phyloP scores from a whole-genome alignment of 2,113 vertebrate genomes.

The Merops nubicus region DNA sequence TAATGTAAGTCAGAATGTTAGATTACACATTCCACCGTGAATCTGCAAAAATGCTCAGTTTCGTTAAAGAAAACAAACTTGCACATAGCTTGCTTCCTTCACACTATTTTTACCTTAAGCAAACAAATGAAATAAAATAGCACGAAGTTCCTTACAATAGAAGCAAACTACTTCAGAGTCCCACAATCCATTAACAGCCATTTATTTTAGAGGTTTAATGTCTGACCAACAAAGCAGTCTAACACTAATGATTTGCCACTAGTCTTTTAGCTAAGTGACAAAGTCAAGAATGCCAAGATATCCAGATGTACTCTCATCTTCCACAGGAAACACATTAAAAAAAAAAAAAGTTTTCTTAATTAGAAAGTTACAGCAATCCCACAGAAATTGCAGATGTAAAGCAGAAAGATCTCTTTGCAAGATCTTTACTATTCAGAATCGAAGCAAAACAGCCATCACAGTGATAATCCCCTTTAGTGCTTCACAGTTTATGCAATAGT shows the following conservation, averaged over 20 bases:
- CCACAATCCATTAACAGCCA: background rate
- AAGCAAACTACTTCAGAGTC: background rate
- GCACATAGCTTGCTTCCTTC: background rate
- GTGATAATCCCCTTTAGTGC: slow-evolving; percentile 67
- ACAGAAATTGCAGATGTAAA: background rate
- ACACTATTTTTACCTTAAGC: background rate
- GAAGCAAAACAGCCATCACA: slow-evolving; percentile 59
- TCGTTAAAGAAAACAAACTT: background rate
- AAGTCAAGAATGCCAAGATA: background rate
- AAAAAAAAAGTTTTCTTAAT: background rate
- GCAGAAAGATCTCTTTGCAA: background rate
- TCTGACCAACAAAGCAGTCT: background rate
- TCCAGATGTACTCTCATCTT: rapidly evolving
- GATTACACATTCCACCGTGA: background rate
- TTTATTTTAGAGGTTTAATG: background rate
- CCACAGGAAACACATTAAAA: background rate
- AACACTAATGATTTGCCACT: background rate
- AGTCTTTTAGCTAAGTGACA: background rate
- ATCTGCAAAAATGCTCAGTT: background rate
- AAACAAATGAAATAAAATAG: background rate
- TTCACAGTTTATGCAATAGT: slow-evolving; percentile 75
- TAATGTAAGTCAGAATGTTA: background rate
- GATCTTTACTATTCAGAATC: slow-evolving; percentile 41
- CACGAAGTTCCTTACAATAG: background rate
- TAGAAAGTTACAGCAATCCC: background rate